These are phyloP conservation scores for Chloromyia formosa DNA, from an alignment of 2,888 invertebrate genomes.

Conservation along the genomic window DNA sequence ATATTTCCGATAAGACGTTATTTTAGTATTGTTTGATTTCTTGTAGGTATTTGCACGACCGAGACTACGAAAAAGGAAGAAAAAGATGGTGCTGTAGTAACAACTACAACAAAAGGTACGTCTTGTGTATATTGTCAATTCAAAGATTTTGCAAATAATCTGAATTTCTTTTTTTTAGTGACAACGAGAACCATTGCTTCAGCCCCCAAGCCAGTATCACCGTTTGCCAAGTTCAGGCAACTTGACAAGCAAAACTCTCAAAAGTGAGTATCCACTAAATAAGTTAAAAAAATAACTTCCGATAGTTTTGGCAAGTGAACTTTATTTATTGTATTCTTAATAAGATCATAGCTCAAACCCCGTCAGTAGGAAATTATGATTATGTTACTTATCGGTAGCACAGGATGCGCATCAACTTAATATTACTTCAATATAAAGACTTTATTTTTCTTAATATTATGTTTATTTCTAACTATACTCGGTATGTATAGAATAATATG, in stretches of 20 bases:
- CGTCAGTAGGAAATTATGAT: too few species aligned
- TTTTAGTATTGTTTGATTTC: neutral
- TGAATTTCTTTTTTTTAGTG: slow-evolving; percentile 55
- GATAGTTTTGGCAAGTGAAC: too few species aligned
- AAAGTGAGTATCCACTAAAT: slow-evolving; percentile 27
- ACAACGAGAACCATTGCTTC: slow-evolving; percentile 66
- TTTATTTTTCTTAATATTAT: too few species aligned
- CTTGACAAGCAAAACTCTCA: slow-evolving; percentile 82
- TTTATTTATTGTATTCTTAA: too few species aligned
- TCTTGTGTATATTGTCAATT: neutral
- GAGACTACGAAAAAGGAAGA: slow-evolving; percentile 67
- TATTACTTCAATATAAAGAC: too few species aligned
- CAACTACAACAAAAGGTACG: slow-evolving; percentile 70
- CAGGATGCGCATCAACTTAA: too few species aligned
- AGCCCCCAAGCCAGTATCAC: slow-evolving; percentile 78
- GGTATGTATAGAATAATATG: too few species aligned
- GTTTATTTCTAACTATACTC: too few species aligned
- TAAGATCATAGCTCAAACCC: too few species aligned
- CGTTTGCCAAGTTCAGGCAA: slow-evolving; percentile 91
- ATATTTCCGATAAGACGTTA: slow-evolving; percentile 31
- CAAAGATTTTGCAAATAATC: slow-evolving; percentile 12
- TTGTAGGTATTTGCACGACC: slow-evolving; percentile 56
- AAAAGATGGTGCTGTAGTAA: slow-evolving; percentile 69
- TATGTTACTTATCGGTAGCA: too few species aligned
- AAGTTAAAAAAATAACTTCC: too few species aligned